These are phyloP conservation scores for Antheraea pernyi DNA, from an alignment of 1,140 invertebrate genomes.

Conservation along the genomic window DNA sequence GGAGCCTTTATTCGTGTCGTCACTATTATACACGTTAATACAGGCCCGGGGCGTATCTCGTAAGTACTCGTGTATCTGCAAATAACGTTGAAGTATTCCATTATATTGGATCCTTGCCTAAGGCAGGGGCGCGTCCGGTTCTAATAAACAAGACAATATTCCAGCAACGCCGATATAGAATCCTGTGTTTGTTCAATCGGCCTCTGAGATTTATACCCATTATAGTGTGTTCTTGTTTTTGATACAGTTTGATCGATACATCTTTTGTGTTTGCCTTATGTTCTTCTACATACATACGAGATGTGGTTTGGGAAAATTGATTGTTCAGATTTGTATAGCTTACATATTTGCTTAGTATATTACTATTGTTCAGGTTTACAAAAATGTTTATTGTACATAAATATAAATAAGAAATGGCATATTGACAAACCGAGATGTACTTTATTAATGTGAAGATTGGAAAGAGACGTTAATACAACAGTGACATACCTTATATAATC, in stretches of 20 bases:
- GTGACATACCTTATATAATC: no score
- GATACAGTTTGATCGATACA: conserved; percentile 14
- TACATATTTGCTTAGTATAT: neutral
- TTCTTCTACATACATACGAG: neutral
- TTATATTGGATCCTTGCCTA: conserved; percentile 73
- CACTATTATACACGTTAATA: conserved; percentile 64
- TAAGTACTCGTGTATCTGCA: conserved; percentile 65
- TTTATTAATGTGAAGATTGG: no score
- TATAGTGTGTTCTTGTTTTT: conserved; percentile 10
- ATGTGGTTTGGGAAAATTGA: neutral
- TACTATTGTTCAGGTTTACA: neutral
- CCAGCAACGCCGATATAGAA: conserved; percentile 30
- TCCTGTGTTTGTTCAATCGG: conserved; percentile 33
- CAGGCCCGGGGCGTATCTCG: conserved; percentile 45
- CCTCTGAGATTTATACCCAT: conserved; percentile 26
- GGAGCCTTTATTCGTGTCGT: conserved; percentile 46
- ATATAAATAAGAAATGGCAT: no score
- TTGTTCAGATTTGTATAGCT: neutral
- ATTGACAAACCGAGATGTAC: no score
- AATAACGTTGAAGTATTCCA: conserved; percentile 74
- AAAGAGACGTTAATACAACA: no score
- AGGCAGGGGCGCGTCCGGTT: conserved; percentile 56
- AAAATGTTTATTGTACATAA: no score
- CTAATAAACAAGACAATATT: conserved; percentile 72
- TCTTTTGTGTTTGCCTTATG: conserved; percentile 8